phyloP scores from a whole-genome alignment of 2,797 vertebrate species.

The Esox lucius region DNA sequence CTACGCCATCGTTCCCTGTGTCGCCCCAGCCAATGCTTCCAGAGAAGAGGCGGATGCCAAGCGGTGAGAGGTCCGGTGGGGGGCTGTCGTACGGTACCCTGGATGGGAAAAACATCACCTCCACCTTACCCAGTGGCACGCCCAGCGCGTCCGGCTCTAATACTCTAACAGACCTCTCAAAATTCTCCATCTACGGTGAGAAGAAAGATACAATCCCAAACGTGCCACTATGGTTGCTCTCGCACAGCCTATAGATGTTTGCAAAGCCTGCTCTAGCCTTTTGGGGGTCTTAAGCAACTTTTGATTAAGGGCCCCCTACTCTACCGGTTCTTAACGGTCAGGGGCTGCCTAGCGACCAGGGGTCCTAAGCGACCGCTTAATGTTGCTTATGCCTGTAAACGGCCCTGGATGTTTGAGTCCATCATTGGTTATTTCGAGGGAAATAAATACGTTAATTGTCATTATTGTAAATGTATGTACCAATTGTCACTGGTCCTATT shows the following conservation, averaged over 20 bases:
- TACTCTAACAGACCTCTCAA: slow-evolving; percentile 84
- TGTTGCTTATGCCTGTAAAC: too few relatives aligned
- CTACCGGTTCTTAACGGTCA: too few relatives aligned
- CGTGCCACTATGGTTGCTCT: background rate
- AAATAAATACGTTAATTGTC: background rate
- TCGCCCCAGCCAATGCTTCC: slow-evolving; percentile 82
- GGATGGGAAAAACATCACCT: slow-evolving; percentile 81
- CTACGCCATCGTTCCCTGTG: slow-evolving; percentile 84
- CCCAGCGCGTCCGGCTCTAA: slow-evolving; percentile 79
- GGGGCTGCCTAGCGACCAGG: too few relatives aligned
- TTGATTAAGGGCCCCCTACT: too few relatives aligned
- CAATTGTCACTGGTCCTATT: slow-evolving; percentile 14
- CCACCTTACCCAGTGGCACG: slow-evolving; percentile 66
- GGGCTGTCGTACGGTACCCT: slow-evolving; percentile 75
- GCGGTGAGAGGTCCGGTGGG: slow-evolving; percentile 80
- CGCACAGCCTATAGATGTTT: too few relatives aligned
- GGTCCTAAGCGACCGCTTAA: too few relatives aligned
- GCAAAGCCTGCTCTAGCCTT: too few relatives aligned
- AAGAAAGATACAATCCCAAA: background rate
- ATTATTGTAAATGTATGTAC: background rate
- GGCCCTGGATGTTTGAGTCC: background rate
- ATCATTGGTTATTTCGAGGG: background rate
- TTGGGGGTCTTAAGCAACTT: too few relatives aligned
- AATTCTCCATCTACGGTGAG: slow-evolving; percentile 90
- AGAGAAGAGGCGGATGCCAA: slow-evolving; percentile 85